Base-by-base conservation (phyloP, 2,888 invertebrate genomes). In the Apocheima hispidaria region DNA sequence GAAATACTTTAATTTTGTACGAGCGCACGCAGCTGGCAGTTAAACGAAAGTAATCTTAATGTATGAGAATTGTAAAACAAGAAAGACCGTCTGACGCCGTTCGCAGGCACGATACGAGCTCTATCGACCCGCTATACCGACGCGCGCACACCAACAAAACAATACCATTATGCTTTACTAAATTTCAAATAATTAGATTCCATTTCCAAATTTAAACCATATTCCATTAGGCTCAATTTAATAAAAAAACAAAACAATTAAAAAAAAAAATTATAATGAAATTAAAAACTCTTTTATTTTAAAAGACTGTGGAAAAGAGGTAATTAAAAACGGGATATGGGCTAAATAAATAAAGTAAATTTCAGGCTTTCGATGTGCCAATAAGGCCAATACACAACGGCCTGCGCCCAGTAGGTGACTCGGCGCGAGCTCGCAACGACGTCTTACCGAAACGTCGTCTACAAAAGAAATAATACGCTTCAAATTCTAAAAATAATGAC, bases 11-110 rank as follows among this genome's bases (percentile, higher is more conserved):
- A 77, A 75, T 72, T 66, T 75, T 75, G 72, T 77, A 77, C 69
- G 46, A 57, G 52, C 30, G 55, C 38, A 48, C 28, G 30, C 55
- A 46, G 60, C 63, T 69, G 69, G 68, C 74, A 52, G 61, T 62
- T 57, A 82, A 74, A 70, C 77, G 74, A 80, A 83, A 78, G 76
- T 77, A 73, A 75, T 79, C 82, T 74, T 78, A 79, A 76, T 73
- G 78, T 74, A 62, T 72, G 71, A 79, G 83, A 79, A 86, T 84
- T 83, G 83, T 87, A 82, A 83, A 86, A 87, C 86, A 88, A 87
- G 90, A 89, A 88, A 87, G 90, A 90, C 90, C 81, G 88, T 88
- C 87, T 87, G 92, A 87, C 91, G 90, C 90, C 88, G 84, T 80
- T 83, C 79, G 77, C 77, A 35, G 78, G 79, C 81, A 82, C 79